Base-by-base conservation (phyloP, 2,797 vertebrate species). In the Acanthis flammea region DNA sequence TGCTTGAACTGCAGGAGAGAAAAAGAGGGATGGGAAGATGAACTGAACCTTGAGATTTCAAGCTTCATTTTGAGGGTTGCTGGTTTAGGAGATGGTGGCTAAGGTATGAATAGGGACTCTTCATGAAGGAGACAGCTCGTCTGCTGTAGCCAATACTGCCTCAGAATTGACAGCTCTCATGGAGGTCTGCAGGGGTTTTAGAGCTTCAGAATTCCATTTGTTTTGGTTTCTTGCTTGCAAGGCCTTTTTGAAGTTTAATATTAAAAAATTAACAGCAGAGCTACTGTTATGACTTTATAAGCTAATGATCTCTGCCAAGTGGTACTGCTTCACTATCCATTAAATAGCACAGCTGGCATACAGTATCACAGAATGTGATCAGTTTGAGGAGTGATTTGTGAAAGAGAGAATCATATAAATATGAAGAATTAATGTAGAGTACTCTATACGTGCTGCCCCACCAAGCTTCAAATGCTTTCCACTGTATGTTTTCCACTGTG, bases 151-250 rank as follows among this genome's bases (percentile, higher is more conserved):
- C 72, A 41, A 8, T 35, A 41, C 41, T 94, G 3, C 24, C 87
- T 86, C 22, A 28, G 61, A 55, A 79, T 9, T 0, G 0, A 15
- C 55, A 55, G 0, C 55, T 80, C 47, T 8, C 0, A 0, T 50
- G 27, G 45, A 57, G 62, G 16, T 81, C 73, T 83, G 35, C 53
- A 41, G 35, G 35, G 8, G 53, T 83, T 83, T 65, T 37, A 57
- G 66, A 78, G 39, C 33, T 48, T 81, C 68, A 58, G 6, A 44
- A 66, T 47, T 77, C 17, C 7, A 4, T 73, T 76, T 80, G 51
- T 62, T 86, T 81, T 58, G 16, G 27, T 75, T 77, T 65, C 35
- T 78, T 41, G 21, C 55, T 88, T 90, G 72, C 57, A 62, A 88
- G 51, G 23, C 24, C 18, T 67, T 84, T 92, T 80, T 74, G 41